Evolutionary conservation across 2,888 invertebrate species (phyloP).

Genomic region (Sylvicola cinctus): DNA sequence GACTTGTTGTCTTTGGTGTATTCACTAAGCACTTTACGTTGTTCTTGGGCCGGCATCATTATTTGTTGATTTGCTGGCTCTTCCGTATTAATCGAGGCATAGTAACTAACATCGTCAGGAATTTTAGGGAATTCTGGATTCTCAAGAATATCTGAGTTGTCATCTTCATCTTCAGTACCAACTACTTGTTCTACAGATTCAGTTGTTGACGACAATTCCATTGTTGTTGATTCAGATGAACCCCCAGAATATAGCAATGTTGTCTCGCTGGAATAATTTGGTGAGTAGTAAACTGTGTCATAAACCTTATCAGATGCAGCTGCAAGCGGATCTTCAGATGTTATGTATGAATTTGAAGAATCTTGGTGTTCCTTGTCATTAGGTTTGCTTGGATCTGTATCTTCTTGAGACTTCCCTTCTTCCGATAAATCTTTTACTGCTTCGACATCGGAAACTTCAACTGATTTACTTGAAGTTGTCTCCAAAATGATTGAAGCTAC

Average conservation of each 20-base stretch:
- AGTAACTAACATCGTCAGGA: slow-evolving; percentile 27
- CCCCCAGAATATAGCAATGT: not conserved
- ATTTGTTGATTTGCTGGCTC: too few species aligned
- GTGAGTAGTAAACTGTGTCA: slow-evolving; percentile 5
- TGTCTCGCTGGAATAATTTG: not conserved
- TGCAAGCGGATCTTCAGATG: not conserved
- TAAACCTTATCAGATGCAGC: not conserved
- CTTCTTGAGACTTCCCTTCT: too few species aligned
- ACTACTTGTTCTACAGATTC: not conserved
- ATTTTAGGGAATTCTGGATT: slow-evolving; percentile 33
- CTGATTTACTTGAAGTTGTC: too few species aligned
- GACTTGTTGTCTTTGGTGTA: too few species aligned
- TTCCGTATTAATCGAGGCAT: slow-evolving; percentile 4
- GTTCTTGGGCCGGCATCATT: too few species aligned
- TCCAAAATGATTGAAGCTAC: too few species aligned
- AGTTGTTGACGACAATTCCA: slow-evolving; percentile 7
- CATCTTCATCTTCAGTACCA: slow-evolving; percentile 12
- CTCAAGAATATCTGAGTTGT: slow-evolving; percentile 14
- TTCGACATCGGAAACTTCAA: too few species aligned
- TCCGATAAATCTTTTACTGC: too few species aligned
- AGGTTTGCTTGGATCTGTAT: too few species aligned
- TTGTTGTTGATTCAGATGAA: not conserved
- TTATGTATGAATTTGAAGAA: slow-evolving; percentile 4
- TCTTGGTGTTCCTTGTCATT: too few species aligned
- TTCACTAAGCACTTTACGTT: too few species aligned